These are phyloP conservation scores for Helicolenus hilgendorfi DNA, from an alignment of 2,797 vertebrate genomes.

Conservation along the genomic window DNA sequence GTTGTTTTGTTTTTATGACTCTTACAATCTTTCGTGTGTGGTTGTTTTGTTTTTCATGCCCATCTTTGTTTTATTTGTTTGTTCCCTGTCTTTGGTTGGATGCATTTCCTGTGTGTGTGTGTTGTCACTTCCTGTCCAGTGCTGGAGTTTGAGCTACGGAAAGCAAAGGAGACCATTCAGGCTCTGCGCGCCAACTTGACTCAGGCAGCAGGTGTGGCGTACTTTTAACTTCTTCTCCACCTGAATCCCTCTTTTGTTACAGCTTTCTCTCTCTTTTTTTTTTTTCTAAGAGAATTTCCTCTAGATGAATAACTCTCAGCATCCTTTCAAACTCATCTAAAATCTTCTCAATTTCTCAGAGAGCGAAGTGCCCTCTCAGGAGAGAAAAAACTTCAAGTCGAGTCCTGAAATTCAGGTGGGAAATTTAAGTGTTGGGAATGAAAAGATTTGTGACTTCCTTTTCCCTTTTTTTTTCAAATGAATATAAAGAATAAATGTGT, in stretches of 20 bases:
- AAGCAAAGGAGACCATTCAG: slow-evolving; percentile 99
- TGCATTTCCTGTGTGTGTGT: slow-evolving; percentile 94
- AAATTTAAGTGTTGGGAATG: slow-evolving; percentile 23
- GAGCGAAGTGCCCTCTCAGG: slow-evolving; percentile 97
- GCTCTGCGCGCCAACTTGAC: slow-evolving; percentile 99
- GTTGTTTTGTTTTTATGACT: slow-evolving; percentile 86
- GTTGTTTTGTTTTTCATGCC: slow-evolving; percentile 95
- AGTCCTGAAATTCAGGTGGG: slow-evolving; percentile 99
- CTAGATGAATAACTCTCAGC: slow-evolving; percentile 28
- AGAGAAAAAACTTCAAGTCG: slow-evolving; percentile 99
- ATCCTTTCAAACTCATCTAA: slow-evolving; percentile 49
- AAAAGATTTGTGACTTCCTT: slow-evolving; percentile 3
- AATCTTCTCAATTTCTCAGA: slow-evolving; percentile 89
- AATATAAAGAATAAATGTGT: slow-evolving; percentile 4
- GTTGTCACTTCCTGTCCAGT: slow-evolving; percentile 98
- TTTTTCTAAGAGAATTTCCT: slow-evolving; percentile 56
- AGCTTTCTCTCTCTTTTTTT: slow-evolving; percentile 46
- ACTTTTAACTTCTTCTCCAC: slow-evolving; percentile 94
- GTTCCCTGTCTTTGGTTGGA: slow-evolving; percentile 98
- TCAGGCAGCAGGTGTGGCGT: slow-evolving; percentile 99
- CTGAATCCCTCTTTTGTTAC: slow-evolving; percentile 77
- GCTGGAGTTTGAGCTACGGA: slow-evolving; percentile 99
- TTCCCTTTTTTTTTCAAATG: not conserved
- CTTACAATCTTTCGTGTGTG: slow-evolving; percentile 91
- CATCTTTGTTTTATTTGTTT: slow-evolving; percentile 95